Evolutionary conservation across 2,113 vertebrate species (phyloP), one percentile per base, ranked within the genome.

Genomic region (Eptesicus fuscus): DNA sequence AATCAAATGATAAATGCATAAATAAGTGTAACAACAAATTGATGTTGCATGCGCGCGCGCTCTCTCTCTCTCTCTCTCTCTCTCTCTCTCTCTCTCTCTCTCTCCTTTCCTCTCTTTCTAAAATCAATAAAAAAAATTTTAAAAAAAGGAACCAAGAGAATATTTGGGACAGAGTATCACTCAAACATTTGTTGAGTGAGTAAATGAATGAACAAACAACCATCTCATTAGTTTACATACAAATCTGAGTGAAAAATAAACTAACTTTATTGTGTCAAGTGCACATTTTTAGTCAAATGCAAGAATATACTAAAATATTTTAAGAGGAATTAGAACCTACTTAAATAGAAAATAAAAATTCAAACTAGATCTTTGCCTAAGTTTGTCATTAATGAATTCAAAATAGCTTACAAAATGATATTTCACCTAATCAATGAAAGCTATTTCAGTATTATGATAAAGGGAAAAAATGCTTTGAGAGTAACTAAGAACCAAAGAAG

Each of bases 321-420:
- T n/a, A 42, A 67, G 28, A 30, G 20, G 1, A 88, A 79, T 87
- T 18, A 47, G n/a, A 87, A 65, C 2, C 76, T 83, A 90, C 25
- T 79, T 74, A 88, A 83, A 49, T 47, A 13, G 28, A 53, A 96
- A 95, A 87, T 69, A 59, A 93, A 86, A 88, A 77, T 28, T 95
- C 65, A 90, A 94, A 82, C 53, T 17, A 92, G 18, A 77, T 44
- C 88, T 83, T 49, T 90, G 23, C 7, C 47, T 83, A 77, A 85
- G 37, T 13, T 87, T 44, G 88, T 71, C 61, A 92, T 42, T 47
- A 71, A 91, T 82, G 23, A 95, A 90, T 86, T 73, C 51, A 22
- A 84, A 94, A 32, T 89, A 12, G 32, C 67, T 83, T 70, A 44
- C 49, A 16, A 70, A 80, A 1, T 76, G 37, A 70, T 25, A 30